Base-by-base conservation (phyloP, 2,113 vertebrate species). In the Onychorhynchus coronatus region DNA sequence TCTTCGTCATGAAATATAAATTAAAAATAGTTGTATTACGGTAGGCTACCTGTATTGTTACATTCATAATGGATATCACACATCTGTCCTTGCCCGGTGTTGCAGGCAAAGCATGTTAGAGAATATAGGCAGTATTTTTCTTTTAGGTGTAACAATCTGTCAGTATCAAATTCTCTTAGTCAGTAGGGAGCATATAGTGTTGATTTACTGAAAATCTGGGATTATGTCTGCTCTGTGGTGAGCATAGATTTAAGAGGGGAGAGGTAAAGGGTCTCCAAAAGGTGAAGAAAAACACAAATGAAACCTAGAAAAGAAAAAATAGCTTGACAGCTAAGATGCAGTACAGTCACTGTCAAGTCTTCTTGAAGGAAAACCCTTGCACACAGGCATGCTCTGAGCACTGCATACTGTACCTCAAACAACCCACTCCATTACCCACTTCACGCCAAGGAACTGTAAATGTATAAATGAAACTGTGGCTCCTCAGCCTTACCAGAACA, bases 141-240 rank as follows among this genome's bases (percentile, higher is more conserved):
- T 98, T 98, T 98, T 97, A 98, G 98, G 97, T 98, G 94, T 97
- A 98, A 98, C 97, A 98, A 98, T 98, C 97, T 98, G 98, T 98
- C 98, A 98, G 98, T 98, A 98, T 98, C 98, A 98, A 98, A 98
- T 98, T 98, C 98, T 98, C 97, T 96, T 93, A 98, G 98, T 98
- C 98, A 98, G 98, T 98, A 95, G 98, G 98, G 98, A 98, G 97
- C 97, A 98, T 97, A 98, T 97, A 98, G 98, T 98, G 98, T 98
- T 98, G 98, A 98, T 98, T 98, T 98, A 98, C 98, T 98, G 98
- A 98, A 98, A 98, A 98, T 98, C 98, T 98, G 98, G 98, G 98
- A 98, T 98, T 98, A 98, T 98, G 97, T 97, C 98, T 98, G 98
- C 98, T 98, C 97, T 96, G 98, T 91, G 96, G 98, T 98, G 98